Conservation (phyloP, 1,140 invertebrate species). For the Drosophila equinoxialis region DNA sequence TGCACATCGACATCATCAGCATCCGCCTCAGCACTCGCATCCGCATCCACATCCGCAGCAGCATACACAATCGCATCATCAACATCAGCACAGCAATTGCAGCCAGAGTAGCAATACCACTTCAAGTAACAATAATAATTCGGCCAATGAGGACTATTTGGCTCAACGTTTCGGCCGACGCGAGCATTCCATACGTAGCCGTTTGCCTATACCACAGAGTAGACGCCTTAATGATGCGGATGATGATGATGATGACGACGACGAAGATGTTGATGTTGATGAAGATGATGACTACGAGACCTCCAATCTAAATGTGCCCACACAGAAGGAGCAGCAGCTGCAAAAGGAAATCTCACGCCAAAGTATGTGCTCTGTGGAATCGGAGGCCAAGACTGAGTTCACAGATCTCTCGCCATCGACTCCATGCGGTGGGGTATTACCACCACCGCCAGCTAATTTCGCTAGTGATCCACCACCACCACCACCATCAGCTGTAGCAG, state of each 20-base stretch:
- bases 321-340: slow-evolving; percentile 65
- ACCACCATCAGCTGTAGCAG: neutral
- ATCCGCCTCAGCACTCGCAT: slow-evolving; percentile 51
- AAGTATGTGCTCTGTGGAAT: slow-evolving; percentile 83
- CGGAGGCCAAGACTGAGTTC: slow-evolving; percentile 82
- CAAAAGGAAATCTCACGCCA: slow-evolving; percentile 85
- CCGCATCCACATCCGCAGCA: slow-evolving; percentile 59
- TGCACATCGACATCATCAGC: slow-evolving; percentile 59
- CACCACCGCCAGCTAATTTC: slow-evolving; percentile 64
- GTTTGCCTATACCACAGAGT: slow-evolving; percentile 85
- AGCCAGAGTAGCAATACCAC: slow-evolving; percentile 64
- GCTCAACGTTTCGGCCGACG: slow-evolving; percentile 84
- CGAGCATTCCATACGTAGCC: slow-evolving; percentile 85
- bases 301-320: slow-evolving; percentile 69
- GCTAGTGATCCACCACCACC: slow-evolving; percentile 63
- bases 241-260: neutral
- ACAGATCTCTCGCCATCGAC: slow-evolving; percentile 81
- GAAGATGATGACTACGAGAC: slow-evolving; percentile 65
- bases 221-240: slow-evolving; percentile 66
- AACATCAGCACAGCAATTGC: slow-evolving; percentile 71
- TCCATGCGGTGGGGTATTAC: slow-evolving; percentile 60
- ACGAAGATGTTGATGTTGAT: too few species aligned
- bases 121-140: slow-evolving; percentile 32
- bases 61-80: slow-evolving; percentile 43
- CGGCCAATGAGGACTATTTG: slow-evolving; percentile 84